Base-by-base conservation (phyloP, 92 coral and sea anemone genomes). In the Heteractis magnifica region DNA sequence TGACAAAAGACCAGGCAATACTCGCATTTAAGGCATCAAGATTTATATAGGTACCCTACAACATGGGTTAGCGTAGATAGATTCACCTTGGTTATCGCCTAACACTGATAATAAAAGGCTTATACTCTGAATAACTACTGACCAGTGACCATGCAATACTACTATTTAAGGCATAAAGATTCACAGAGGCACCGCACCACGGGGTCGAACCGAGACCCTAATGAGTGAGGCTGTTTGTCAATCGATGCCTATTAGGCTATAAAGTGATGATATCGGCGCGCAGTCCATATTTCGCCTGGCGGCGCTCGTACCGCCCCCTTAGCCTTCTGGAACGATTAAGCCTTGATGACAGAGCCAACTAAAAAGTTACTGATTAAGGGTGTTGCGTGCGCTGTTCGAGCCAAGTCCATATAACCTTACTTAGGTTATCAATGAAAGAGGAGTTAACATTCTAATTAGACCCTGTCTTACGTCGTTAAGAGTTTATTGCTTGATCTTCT, bases 1-100 rank as follows among this genome's bases (percentile, higher is more conserved):
- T 68, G 73, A 68, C 73, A 68, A 68, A 68, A 68, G 7, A 68
- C 73, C 23, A 14, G 73, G 6, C 49, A 68, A 23, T 68, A 68
- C 49, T 68, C 49, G 7, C 26, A 26, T 68, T 68, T 68, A 3
- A 62, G 20, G 70, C 70, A 62, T 62, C 23, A 34, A 34, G 44
- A 34, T 34, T 34, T 2, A 18, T n/a, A 18, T 8, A 18, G n/a
- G 19, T 8, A 5, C 26, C 70, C 6, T 8, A n/a, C 70, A n/a
- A 4, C 70, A n/a, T 6, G 23, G 26, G 23, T 62, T 4, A 62
- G 26, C 20, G 18, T 5, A 18, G 26, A 2, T 12, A 34, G 44
- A 34, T 34, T 34, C 44, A 34, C 44, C 44, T 2, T 34, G 44
- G 44, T 34, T 34, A 34, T 34, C 44, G 44, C 44, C 44, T 34